These are phyloP conservation scores for Odocoileus virginianus DNA, from an alignment of 2,113 vertebrate genomes.

Conservation along the genomic window DNA sequence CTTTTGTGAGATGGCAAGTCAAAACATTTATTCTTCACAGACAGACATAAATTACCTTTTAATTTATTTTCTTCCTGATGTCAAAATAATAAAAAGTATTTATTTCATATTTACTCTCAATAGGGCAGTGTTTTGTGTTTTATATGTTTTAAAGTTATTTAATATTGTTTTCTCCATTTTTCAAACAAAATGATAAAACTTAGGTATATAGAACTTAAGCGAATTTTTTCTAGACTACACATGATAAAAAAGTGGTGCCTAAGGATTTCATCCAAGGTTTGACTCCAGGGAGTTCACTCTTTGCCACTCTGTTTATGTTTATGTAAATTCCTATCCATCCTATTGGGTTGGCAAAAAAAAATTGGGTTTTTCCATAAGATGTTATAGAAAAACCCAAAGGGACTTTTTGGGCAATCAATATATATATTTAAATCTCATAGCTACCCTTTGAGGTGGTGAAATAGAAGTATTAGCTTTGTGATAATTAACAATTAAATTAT, in stretches of 20 bases:
- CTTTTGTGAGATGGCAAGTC: neutral
- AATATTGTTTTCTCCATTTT: neutral
- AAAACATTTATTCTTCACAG: neutral
- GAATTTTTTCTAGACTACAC: neutral
- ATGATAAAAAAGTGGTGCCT: neutral
- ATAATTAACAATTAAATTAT: slow-evolving; percentile 10
- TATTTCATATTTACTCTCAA: neutral
- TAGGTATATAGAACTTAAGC: neutral
- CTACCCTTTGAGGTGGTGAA: neutral
- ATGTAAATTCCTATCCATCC: neutral
- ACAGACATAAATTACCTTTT: neutral
- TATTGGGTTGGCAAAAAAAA: neutral
- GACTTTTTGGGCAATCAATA: neutral
- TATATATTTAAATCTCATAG: neutral
- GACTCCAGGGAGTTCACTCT: neutral
- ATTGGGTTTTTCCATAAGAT: neutral
- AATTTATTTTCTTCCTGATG: neutral
- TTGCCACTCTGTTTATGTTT: neutral
- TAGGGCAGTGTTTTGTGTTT: neutral
- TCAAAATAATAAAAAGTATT: neutral
- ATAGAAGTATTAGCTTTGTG: neutral
- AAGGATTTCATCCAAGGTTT: neutral
- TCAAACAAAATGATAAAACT: neutral
- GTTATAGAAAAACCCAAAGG: neutral
- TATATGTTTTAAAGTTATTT: neutral